phyloP scores from a whole-genome alignment of 2,797 vertebrate species.

The Gadopsis marmoratus region DNA sequence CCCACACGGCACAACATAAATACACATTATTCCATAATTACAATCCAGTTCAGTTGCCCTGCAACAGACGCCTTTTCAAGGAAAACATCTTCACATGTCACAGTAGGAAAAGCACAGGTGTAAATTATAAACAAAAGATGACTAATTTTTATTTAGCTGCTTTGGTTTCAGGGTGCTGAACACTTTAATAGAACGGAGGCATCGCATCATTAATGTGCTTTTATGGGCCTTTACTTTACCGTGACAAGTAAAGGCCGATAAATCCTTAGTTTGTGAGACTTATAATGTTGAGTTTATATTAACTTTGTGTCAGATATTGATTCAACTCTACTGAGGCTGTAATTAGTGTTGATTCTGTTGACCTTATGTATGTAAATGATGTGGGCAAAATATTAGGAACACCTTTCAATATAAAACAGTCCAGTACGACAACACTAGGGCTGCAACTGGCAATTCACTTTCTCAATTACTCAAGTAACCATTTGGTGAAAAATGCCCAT shows the following conservation, averaged over 20 bases:
- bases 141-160: neutral
- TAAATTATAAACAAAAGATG: neutral
- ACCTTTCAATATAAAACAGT: neutral
- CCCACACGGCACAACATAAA: neutral
- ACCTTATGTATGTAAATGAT: neutral
- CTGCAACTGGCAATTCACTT: neutral
- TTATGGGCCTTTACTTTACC: no score
- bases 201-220: no score
- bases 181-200: neutral
- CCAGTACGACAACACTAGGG: neutral
- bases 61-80: no score
- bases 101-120: neutral
- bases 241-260: no score
- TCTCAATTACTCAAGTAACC: neutral
- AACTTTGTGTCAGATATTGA: neutral
- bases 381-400: neutral
- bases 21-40: neutral
- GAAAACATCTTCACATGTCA: neutral
- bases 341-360: neutral
- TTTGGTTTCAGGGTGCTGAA: neutral
- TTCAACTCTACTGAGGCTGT: neutral
- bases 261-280: neutral
- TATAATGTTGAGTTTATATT: neutral
- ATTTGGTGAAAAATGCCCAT: neutral
- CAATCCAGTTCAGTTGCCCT: neutral